Base-by-base conservation (phyloP, 2,113 vertebrate genomes). In the Rhinoptilus africanus region DNA sequence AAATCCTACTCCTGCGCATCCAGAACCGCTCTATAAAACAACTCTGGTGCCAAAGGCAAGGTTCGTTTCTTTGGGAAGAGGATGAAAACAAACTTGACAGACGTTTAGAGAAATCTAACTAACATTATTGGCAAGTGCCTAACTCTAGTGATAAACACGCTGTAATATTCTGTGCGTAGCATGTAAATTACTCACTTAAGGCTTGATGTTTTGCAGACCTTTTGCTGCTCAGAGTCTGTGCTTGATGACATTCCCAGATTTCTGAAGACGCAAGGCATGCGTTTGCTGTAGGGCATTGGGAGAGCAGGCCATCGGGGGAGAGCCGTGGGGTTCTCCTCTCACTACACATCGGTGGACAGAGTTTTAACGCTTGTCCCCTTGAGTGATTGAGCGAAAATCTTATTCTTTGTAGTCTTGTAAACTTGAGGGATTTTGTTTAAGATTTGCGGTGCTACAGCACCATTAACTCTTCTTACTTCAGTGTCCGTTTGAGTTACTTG, bases 341-440 rank as follows among this genome's bases (percentile, higher is more conserved):
- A 0, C 63, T 39, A 2, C 16, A 0, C 2, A 0, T 13, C 6
- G 0, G 10, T 4, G 39, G 43, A 18, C 9, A 6, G n/a, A 14
- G 28, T 56, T 80, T 54, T 39, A 60, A 16, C 19, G 0, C 27
- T 27, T 7, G 14, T 48, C 16, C 32, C 27, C 14, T 17, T 19
- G 57, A 56, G 32, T 10, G 14, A 14, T 1, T 1, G 48, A 64
- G 48, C 43, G 45, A 18, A 39, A 10, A 23, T 20, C 57, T 50
- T 19, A 3, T 1, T 19, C 20, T 74, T 28, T 30, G 7, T 22
- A 10, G 41, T 10, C 41, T 16, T 15, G 30, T 16, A 5, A 82
- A 27, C 47, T 51, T 12, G 20, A 57, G 47, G 41, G 51, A 6
- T n/a, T 27, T n/a, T 35, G 6, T 45, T 35, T 16, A 6, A 32